phyloP scores from a whole-genome alignment of 2,797 vertebrate species.

The Enteromius afrohamiltoni region DNA sequence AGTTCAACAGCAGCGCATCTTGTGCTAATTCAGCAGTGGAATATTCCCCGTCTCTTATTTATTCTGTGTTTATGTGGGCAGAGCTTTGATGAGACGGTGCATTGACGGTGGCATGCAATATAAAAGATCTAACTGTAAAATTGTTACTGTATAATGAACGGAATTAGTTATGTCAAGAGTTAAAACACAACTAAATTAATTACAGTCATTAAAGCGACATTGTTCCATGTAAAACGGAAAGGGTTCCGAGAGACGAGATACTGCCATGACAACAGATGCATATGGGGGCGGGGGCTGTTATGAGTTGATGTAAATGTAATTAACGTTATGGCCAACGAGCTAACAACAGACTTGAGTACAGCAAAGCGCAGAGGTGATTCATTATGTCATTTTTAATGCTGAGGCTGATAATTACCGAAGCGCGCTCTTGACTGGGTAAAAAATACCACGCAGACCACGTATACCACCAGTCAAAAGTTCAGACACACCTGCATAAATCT shows the following conservation, averaged over 20 bases:
- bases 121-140: conserved; percentile 8
- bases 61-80: conserved; percentile 18
- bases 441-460: background rate
- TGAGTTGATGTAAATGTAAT: conserved; percentile 74
- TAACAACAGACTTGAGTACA: conserved; percentile 74
- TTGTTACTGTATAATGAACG: conserved; percentile 1
- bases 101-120: background rate
- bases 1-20: background rate
- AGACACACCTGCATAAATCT: background rate
- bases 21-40: background rate
- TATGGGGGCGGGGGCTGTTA: conserved; percentile 64
- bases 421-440: conserved; percentile 60
- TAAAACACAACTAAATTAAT: conserved; percentile 22
- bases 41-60: background rate
- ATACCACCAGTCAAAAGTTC: background rate
- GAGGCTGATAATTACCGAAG: conserved; percentile 71
- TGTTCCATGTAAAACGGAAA: conserved; percentile 29
- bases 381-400: conserved; percentile 56
- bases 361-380: conserved; percentile 74
- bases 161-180: conserved; percentile 29
- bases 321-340: conserved; percentile 68
- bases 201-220: conserved; percentile 37
- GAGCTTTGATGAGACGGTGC: background rate
- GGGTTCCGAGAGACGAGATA: conserved; percentile 13
- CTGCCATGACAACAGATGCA: conserved; percentile 30